Conservation (phyloP, 2,888 invertebrate species). For the Troides aeacus region DNA sequence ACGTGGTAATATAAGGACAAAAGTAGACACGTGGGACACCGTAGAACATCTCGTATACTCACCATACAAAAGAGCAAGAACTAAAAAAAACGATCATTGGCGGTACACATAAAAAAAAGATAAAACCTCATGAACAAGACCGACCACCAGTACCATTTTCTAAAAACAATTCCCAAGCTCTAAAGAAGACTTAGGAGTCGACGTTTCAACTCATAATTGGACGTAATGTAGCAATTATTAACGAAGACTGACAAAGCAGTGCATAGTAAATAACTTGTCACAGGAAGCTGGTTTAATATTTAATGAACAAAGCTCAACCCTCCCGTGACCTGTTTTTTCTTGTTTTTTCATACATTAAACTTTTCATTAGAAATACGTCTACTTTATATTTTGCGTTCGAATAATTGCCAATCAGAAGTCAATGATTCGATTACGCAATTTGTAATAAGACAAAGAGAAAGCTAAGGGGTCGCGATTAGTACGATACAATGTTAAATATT, state of each 20-base stretch:
- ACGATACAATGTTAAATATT: too few species aligned
- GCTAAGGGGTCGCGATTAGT: too few species aligned
- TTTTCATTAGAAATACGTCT: background rate
- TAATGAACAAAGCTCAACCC: slow-evolving; percentile 11
- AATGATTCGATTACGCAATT: too few species aligned
- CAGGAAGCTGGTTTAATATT: slow-evolving; percentile 12
- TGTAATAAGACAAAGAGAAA: too few species aligned
- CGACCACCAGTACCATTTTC: too few species aligned
- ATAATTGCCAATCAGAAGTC: too few species aligned
- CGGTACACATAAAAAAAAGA: background rate
- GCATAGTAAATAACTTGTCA: slow-evolving; percentile 24
- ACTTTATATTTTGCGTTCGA: background rate
- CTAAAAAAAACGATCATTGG: too few species aligned
- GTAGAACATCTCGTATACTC: too few species aligned
- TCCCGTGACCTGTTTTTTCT: slow-evolving; percentile 18
- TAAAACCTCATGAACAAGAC: background rate
- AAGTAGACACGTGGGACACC: too few species aligned
- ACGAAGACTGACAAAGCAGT: slow-evolving; percentile 17
- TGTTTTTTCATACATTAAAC: background rate
- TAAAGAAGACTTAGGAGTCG: slow-evolving; percentile 36
- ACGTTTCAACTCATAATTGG: slow-evolving; percentile 11
- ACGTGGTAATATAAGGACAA: too few species aligned
- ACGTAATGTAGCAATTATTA: slow-evolving; percentile 24
- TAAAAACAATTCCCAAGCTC: background rate
- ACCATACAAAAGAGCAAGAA: too few species aligned